Evolutionary conservation across 2,797 vertebrate genomes (phyloP).

Genomic region (Eurystomus glaucurus): DNA sequence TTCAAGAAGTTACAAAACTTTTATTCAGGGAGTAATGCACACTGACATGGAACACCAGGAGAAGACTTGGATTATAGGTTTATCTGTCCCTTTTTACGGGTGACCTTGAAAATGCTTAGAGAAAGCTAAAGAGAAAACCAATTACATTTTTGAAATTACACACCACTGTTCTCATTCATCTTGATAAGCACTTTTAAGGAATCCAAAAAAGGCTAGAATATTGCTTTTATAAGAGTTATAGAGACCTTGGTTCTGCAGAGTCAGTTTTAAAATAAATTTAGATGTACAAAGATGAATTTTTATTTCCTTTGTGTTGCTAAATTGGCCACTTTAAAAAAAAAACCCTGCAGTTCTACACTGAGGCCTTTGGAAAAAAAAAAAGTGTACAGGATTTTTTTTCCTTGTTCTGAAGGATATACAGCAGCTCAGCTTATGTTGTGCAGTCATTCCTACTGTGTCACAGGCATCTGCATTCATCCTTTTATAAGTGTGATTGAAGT

Average conservation of each 20-base stretch:
- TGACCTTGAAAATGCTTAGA: conserved; percentile 84
- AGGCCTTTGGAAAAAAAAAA: not conserved
- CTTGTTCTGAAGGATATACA: conserved; percentile 3
- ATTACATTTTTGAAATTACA: conserved; percentile 89
- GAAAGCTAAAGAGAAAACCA: conserved; percentile 84
- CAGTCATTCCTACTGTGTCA: conserved; percentile 1
- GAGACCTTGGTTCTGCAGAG: conserved; percentile 69
- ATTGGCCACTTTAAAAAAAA: conserved; percentile 58
- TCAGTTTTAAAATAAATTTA: conserved; percentile 83
- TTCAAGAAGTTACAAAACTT: not conserved
- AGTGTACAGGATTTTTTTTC: not conserved
- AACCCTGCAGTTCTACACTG: not conserved
- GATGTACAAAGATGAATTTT: conserved; percentile 80
- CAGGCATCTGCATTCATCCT: not conserved
- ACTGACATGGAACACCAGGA: conserved; percentile 34
- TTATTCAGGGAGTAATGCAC: not conserved
- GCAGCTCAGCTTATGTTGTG: not conserved
- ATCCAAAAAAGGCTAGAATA: conserved; percentile 77
- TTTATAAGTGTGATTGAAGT: not conserved
- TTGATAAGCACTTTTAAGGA: conserved; percentile 87
- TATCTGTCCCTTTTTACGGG: conserved; percentile 54
- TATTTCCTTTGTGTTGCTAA: conserved; percentile 78
- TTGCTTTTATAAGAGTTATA: conserved; percentile 75
- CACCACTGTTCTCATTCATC: conserved; percentile 85
- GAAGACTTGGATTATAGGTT: conserved; percentile 59